Base-by-base conservation (phyloP, 2,113 vertebrate genomes). In the Agelaius tricolor region DNA sequence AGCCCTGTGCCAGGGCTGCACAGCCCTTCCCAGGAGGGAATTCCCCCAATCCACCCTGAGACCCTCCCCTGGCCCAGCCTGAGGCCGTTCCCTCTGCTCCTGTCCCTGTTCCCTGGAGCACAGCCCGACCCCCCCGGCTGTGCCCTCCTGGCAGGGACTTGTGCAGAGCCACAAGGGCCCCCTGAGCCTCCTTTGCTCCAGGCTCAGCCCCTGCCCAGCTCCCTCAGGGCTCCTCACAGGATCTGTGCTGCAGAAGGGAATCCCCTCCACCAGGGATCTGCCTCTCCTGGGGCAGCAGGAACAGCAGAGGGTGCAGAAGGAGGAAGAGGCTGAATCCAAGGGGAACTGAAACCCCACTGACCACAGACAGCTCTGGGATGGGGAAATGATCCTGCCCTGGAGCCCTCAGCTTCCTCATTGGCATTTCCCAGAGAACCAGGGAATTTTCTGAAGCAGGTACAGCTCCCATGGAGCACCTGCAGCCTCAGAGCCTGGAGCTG, bases 391-490 rank as follows among this genome's bases (percentile, higher is more conserved):
- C 2, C 7, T 18, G 22, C 23, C 7, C 17, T 19, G 22, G 1
- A 39, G 49, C 66, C 59, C 23, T 27, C 62, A 16, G 67, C 73
- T 80, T 68, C 82, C 15, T 0, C 68, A 13, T 0, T 0, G 0
- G 15, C 52, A 17, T n/a, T 19, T 74, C 80, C 68, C 55, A 3
- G 20, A 0, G 12, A 26, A 19, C 0, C 0, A 1, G 41, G 57
- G 43, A 9, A 4, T 33, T 22, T 12, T 10, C 35, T 4, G 51
- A 7, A 16, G 67, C 7, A 5, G 39, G 28, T 1, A 10, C 15
- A 54, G 62, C 39, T 13, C 20, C 4, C 39, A 3, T 5, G 0
- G 55, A 63, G 55, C 15, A 7, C 7, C 1, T 0, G 41, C 47
- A 71, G 57, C 9, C 35, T 14, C 1, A 1, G 39, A 5, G 67